Evolutionary conservation across 2,113 vertebrate species (phyloP), one percentile per base, ranked within the genome.

Genomic region (Cervus canadensis): DNA sequence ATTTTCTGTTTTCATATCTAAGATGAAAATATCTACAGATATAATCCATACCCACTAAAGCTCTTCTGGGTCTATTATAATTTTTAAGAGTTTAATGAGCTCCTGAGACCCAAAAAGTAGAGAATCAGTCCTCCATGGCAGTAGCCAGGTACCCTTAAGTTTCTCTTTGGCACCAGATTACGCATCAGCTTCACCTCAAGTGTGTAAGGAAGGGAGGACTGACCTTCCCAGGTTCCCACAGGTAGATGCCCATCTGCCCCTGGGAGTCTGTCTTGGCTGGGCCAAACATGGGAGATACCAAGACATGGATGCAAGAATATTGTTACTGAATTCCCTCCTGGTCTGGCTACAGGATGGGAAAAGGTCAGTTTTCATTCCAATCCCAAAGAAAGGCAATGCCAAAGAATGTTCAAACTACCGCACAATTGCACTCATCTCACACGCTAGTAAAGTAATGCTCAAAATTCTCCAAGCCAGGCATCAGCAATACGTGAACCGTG

Each of bases 231-330:
- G 40, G 26, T 10, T 11, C 17, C 2, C 33, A 10, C 5, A 6
- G 25, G 16, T 3, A 40, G 25, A 78, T 0, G 1, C 7, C 12
- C 7, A 1, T 48, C 26, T 2, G 5, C 6, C 71, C 88, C 30
- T 30, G 1, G 64, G 10, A 26, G 21, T 33, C 48, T 5, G 1
- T 50, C 36, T 0, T 5, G 2, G 7, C 13, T 2, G 2, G 56
- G 45, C 36, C 16, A 10, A 5, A 71, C 67, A 71, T 23, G n/a
- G 9, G 19, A 36, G n/a, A 71, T 10, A 71, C 23, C 28, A 19
- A 56, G 64, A 48, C 56, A 2, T 1, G 2, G 48, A 28, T 15
- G 12, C 25, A 67, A 40, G 71, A 40, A 81, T 57, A 7, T 0
- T 25, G 16, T 36, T 28, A 5, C 21, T 9, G 36, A 79, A 33